Percentiles rank a stretch among this genome's conserved stretches.
phyloP scores from a whole-genome alignment of 2,888 invertebrate species.

The Oscheius sp. region DNA sequence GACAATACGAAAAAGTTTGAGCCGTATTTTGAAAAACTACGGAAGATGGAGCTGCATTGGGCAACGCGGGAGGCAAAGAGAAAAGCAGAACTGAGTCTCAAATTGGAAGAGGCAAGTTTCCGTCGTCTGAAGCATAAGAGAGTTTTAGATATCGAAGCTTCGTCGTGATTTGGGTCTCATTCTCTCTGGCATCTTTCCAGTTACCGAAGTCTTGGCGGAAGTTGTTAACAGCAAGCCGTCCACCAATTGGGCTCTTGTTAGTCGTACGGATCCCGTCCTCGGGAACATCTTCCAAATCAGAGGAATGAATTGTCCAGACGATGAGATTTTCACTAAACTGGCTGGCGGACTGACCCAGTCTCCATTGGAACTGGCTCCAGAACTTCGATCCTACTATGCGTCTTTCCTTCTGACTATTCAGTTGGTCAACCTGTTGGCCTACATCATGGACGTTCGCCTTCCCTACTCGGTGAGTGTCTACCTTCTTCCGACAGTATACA shows the following conservation, averaged over 20 bases:
- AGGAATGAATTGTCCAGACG: conserved; percentile 7
- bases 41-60: neutral
- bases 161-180: conserved; percentile 1
- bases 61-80: neutral
- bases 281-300: conserved; percentile 30
- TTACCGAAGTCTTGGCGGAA: conserved; percentile 25
- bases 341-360: conserved; percentile 20
- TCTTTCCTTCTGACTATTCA: conserved; percentile 49
- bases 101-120: conserved; percentile 2
- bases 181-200: conserved; percentile 24
- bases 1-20: conserved; percentile 1
- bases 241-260: conserved; percentile 33
- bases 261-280: neutral
- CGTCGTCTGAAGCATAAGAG: neutral
- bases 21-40: neutral
- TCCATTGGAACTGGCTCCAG: conserved; percentile 41
- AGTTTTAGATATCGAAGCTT: conserved; percentile 1
- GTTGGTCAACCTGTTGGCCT: conserved; percentile 45
- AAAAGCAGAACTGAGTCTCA: conserved; percentile 1
- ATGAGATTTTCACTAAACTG: neutral
- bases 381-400: conserved; percentile 47
- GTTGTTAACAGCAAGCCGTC: conserved; percentile 6
- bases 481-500: too few species aligned
- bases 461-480: conserved; percentile 35
- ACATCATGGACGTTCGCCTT: conserved; percentile 49